Conservation (phyloP, 2,888 invertebrate species). For the Artemia sp. region DNA sequence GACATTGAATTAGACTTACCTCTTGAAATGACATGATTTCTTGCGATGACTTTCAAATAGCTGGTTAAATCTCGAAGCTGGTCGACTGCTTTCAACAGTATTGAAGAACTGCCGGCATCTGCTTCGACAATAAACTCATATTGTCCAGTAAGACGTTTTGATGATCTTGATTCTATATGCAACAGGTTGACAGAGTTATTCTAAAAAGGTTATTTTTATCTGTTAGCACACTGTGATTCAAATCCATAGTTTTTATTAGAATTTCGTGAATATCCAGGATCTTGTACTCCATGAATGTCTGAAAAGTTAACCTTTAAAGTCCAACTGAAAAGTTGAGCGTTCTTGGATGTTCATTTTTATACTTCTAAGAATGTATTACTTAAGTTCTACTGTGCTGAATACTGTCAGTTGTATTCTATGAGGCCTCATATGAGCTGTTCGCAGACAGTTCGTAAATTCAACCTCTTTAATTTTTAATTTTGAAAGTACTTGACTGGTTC, state of each 20-base stretch:
- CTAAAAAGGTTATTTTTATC: slow-evolving; percentile 27
- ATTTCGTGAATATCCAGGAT: slow-evolving; percentile 2
- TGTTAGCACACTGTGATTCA: not conserved
- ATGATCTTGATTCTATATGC: slow-evolving; percentile 86
- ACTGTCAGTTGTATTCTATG: too few relatives aligned
- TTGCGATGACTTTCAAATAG: slow-evolving; percentile 53
- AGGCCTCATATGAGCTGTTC: too few relatives aligned
- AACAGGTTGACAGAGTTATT: slow-evolving; percentile 51
- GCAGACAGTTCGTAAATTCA: too few relatives aligned
- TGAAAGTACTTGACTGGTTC: too few relatives aligned
- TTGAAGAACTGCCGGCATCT: slow-evolving; percentile 47
- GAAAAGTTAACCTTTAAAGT: not conserved
- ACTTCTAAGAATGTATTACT: too few relatives aligned
- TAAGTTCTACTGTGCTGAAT: too few relatives aligned
- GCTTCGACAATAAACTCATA: slow-evolving; percentile 94
- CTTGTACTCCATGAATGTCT: not conserved
- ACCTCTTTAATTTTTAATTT: too few relatives aligned
- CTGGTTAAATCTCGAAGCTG: slow-evolving; percentile 50
- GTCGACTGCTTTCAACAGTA: slow-evolving; percentile 55
- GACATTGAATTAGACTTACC: not conserved
- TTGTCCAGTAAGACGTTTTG: slow-evolving; percentile 49
- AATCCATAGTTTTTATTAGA: not conserved
- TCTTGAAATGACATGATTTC: slow-evolving; percentile 28
- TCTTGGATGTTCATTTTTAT: slow-evolving; percentile 28
- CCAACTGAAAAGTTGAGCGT: slow-evolving; percentile 28